Conservation (phyloP, 2,888 invertebrate genomes). For the Calliphora vomitoria region DNA sequence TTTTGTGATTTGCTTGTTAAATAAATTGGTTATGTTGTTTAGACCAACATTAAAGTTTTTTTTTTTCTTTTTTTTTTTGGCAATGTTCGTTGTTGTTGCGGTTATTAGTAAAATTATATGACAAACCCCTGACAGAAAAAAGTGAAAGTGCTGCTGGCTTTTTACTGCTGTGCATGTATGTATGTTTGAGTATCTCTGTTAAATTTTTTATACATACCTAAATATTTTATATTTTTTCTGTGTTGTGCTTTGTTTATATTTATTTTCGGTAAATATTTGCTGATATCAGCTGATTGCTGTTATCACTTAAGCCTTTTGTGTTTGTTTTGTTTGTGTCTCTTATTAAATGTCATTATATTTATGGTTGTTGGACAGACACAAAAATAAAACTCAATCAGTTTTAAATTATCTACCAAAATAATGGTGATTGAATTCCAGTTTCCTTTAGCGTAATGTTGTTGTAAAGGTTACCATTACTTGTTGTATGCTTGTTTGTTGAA, state of each 20-base stretch:
- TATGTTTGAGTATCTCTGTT: neutral
- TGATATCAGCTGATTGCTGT: constrained; percentile 61
- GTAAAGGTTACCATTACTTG: neutral
- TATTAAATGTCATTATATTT: constrained; percentile 15
- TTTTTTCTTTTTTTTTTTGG: constrained; percentile 33
- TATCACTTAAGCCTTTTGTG: constrained; percentile 8
- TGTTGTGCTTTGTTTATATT: constrained; percentile 16
- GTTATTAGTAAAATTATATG: constrained; percentile 24
- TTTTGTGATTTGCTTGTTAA: constrained; percentile 13
- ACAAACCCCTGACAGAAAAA: neutral
- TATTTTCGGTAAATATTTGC: constrained; percentile 66
- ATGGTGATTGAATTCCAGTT: neutral
- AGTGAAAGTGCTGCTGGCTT: neutral
- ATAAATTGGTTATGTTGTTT: constrained; percentile 19
- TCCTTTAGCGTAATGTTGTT: neutral
- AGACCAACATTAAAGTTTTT: constrained; percentile 7
- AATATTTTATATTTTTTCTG: constrained; percentile 11
- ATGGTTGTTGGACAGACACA: neutral
- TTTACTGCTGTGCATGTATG: neutral
- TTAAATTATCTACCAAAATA: constrained; percentile 1
- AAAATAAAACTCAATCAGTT: constrained; percentile 31
- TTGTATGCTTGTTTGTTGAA: neutral
- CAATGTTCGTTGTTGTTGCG: constrained; percentile 18
- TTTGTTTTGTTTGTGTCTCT: neutral
- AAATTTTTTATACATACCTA: no score